Percentiles rank a stretch among this genome's conserved stretches.
Evolutionary conservation across 2,113 vertebrate species (phyloP).

Genomic region (Azemiops feae): DNA sequence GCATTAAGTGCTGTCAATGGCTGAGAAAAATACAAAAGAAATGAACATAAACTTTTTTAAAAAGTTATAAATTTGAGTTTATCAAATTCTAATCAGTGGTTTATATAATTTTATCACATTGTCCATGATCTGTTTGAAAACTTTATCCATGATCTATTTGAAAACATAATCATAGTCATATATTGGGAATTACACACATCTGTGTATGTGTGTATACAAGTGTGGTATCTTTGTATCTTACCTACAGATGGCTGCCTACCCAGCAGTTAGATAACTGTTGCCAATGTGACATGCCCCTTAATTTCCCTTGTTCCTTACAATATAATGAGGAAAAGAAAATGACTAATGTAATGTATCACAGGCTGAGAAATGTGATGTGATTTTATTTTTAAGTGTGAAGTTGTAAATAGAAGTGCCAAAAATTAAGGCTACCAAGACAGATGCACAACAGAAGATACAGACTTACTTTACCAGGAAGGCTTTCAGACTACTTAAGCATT

Average conservation of each 20-base stretch:
- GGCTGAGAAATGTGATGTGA: conserved; percentile 56
- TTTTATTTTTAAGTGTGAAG: conserved; percentile 64
- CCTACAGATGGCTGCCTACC: neutral
- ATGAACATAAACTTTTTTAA: neutral
- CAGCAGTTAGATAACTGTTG: neutral
- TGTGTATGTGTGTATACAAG: neutral
- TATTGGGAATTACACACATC: neutral
- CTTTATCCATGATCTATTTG: neutral
- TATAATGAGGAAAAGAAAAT: neutral
- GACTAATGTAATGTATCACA: conserved; percentile 47
- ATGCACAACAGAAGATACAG: conserved; percentile 68
- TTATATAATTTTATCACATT: neutral
- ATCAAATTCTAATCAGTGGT: neutral
- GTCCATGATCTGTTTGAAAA: neutral
- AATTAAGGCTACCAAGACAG: conserved; percentile 52
- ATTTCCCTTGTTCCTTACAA: neutral
- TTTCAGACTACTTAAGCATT: conserved; percentile 32
- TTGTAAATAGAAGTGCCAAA: conserved; percentile 70
- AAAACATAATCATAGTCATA: neutral
- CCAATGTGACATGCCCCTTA: neutral
- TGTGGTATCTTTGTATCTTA: neutral
- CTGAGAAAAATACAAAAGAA: neutral
- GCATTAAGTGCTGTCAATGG: neutral
- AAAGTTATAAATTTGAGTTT: neutral
- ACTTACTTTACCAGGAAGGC: conserved; percentile 44